Evolutionary conservation across 1,140 invertebrate species (phyloP).

Genomic region (Bicyclus anynana): DNA sequence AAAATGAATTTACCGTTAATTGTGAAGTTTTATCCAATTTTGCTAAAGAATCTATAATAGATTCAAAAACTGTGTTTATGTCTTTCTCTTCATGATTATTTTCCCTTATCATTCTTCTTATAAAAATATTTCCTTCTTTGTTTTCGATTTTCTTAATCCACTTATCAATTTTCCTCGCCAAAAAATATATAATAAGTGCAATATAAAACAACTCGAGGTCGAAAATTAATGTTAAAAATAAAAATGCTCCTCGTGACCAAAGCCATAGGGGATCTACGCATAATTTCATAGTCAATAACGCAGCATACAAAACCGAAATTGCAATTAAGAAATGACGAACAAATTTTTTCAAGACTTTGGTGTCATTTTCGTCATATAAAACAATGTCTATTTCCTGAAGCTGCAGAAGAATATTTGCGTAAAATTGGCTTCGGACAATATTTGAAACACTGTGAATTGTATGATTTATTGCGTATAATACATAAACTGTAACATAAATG

Average conservation of each 20-base stretch:
- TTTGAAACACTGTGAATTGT: constrained; percentile 11
- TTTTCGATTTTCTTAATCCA: constrained; percentile 3
- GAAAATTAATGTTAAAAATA: constrained; percentile 17
- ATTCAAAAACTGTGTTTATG: constrained; percentile 7
- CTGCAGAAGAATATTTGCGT: constrained; percentile 10
- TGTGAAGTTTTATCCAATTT: constrained; percentile 6
- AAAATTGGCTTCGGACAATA: neutral
- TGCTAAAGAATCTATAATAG: constrained; percentile 5
- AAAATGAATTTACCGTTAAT: constrained; percentile 2
- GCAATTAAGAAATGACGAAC: neutral
- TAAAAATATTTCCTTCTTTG: neutral
- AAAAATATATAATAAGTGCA: constrained; percentile 1
- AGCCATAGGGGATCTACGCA: constrained; percentile 8
- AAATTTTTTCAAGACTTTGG: constrained; percentile 5
- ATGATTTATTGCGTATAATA: constrained; percentile 11
- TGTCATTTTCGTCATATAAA: constrained; percentile 4
- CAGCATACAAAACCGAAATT: neutral
- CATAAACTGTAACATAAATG: constrained; percentile 8
- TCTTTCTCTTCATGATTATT: neutral
- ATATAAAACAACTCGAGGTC: constrained; percentile 17
- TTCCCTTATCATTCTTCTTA: constrained; percentile 10
- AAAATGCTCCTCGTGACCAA: constrained; percentile 7
- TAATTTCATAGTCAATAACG: constrained; percentile 3
- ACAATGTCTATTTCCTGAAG: constrained; percentile 13
- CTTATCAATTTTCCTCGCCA: constrained; percentile 12